Conservation (phyloP, 2,113 vertebrate genomes). For the Clinocottus analis region DNA sequence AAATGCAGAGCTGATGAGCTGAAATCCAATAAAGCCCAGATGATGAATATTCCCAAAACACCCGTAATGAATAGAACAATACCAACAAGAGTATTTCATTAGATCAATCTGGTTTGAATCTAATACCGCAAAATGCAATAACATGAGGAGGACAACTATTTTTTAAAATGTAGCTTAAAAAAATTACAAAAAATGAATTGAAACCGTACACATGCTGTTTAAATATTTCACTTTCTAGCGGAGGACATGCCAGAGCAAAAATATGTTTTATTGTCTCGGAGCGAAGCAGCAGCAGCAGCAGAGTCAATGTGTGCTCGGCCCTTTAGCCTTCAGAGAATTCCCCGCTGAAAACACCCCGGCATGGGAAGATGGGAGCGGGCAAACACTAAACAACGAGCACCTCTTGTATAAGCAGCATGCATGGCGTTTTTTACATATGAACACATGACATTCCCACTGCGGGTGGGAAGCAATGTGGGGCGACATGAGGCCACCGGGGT, state of each 20-base stretch:
- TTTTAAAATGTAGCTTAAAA: background rate
- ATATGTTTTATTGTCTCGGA: conserved; percentile 48
- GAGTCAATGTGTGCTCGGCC: conserved; percentile 68
- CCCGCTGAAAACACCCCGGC: conserved; percentile 65
- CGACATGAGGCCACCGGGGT: conserved; percentile 8
- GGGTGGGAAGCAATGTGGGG: conserved; percentile 35
- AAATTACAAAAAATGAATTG: background rate
- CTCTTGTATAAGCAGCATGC: conserved; percentile 55
- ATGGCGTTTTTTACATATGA: conserved; percentile 55
- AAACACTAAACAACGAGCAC: conserved; percentile 56
- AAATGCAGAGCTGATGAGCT: conserved; percentile 61
- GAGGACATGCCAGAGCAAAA: conserved; percentile 32
- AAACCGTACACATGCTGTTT: conserved; percentile 1
- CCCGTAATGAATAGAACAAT: conserved; percentile 62
- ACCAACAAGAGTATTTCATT: conserved; percentile 57
- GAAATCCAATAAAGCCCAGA: conserved; percentile 65
- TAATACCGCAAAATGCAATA: conserved; percentile 12
- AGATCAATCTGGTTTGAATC: conserved; percentile 44
- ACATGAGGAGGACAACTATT: background rate
- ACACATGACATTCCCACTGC: conserved; percentile 52
- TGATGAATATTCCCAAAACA: conserved; percentile 72
- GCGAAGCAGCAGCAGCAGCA: conserved; percentile 32
- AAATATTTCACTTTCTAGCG: conserved; percentile 24
- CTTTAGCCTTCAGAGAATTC: conserved; percentile 72
- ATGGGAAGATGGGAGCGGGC: conserved; percentile 56